Conservation (phyloP, 64 coral and sea anemone species). For the Actinia equina region DNA sequence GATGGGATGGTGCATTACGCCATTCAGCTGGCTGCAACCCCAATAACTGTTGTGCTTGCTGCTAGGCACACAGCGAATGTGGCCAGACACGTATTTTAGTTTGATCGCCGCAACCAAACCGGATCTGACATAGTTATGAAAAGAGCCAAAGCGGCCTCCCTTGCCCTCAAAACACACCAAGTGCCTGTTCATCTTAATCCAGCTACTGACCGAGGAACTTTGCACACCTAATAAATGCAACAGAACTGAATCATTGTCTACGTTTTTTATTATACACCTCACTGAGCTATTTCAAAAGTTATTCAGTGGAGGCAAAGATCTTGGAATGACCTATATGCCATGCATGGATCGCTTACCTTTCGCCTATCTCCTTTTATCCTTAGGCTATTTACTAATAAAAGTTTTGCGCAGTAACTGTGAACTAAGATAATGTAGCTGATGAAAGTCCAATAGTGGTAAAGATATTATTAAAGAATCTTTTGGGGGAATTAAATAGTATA, state of each 20-base stretch:
- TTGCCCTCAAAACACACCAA: conserved; percentile 60
- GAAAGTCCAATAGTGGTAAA: too few relatives aligned
- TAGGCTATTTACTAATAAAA: too few relatives aligned
- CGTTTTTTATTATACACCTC: too few relatives aligned
- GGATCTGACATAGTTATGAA: conserved; percentile 18
- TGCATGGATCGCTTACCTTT: too few relatives aligned
- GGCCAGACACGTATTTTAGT: conserved; percentile 46
- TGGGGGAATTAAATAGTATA: too few relatives aligned
- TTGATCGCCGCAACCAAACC: conserved; percentile 71
- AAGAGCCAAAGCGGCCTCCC: conserved; percentile 38
- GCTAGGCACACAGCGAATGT: conserved; percentile 45
- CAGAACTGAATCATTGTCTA: neutral
- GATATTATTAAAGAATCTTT: too few relatives aligned
- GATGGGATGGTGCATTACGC: conserved; percentile 14
- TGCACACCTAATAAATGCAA: neutral
- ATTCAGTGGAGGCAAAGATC: too few relatives aligned
- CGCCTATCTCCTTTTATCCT: too few relatives aligned
- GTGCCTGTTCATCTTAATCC: conserved; percentile 50
- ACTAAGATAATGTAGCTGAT: too few relatives aligned
- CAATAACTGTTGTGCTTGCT: conserved; percentile 51
- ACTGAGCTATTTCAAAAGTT: too few relatives aligned
- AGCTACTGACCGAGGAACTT: neutral
- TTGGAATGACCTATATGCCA: too few relatives aligned
- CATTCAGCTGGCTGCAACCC: conserved; percentile 39
- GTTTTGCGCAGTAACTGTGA: too few relatives aligned